Evolutionary conservation across 2,797 vertebrate genomes (phyloP).

Genomic region (Pseudomugil gertrudae): DNA sequence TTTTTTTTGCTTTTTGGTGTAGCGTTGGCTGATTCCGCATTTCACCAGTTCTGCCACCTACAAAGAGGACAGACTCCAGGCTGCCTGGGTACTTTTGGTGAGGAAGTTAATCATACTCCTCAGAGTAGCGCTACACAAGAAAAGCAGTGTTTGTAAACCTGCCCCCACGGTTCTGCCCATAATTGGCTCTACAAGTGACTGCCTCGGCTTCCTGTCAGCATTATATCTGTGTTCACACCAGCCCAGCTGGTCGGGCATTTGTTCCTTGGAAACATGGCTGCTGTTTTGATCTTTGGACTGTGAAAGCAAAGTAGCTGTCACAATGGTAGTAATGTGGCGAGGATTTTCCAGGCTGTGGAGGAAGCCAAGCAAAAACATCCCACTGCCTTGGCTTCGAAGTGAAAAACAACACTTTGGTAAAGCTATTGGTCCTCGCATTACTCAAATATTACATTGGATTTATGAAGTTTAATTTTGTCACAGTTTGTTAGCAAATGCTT

Average conservation of each 20-base stretch:
- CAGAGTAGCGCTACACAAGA: slow-evolving; percentile 78
- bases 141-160: slow-evolving; percentile 83
- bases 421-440: slow-evolving; percentile 33
- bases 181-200: slow-evolving; percentile 84
- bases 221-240: slow-evolving; percentile 84
- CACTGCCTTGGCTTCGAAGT: slow-evolving; percentile 49
- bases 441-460: slow-evolving; percentile 48
- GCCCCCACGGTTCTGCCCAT: slow-evolving; percentile 78
- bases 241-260: slow-evolving; percentile 80
- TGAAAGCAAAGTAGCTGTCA: slow-evolving; percentile 81
- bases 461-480: slow-evolving; percentile 41
- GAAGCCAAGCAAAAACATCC: slow-evolving; percentile 67
- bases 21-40: slow-evolving; percentile 51
- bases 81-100: slow-evolving; percentile 75
- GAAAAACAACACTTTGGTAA: slow-evolving; percentile 42
- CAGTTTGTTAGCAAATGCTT: slow-evolving; percentile 17
- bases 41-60: slow-evolving; percentile 75
- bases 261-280: slow-evolving; percentile 82
- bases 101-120: slow-evolving; percentile 86
- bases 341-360: slow-evolving; percentile 74
- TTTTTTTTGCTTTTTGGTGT: slow-evolving; percentile 55
- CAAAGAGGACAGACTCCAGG: slow-evolving; percentile 73
- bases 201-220: slow-evolving; percentile 84
- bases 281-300: slow-evolving; percentile 87
- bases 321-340: slow-evolving; percentile 78